These are phyloP conservation scores for Anguilla pacifica DNA, from an alignment of 2,797 vertebrate genomes.

Conservation along the genomic window DNA sequence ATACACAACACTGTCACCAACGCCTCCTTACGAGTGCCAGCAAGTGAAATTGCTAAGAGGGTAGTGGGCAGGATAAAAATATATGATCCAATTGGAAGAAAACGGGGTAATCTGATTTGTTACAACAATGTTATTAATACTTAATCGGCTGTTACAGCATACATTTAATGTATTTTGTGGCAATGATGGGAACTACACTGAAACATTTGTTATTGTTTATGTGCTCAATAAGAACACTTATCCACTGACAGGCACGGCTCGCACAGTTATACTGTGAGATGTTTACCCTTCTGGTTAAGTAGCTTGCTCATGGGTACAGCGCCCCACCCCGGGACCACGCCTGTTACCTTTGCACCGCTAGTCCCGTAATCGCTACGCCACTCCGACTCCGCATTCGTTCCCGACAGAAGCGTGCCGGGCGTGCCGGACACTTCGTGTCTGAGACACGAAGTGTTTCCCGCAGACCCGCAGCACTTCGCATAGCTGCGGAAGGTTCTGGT, in stretches of 20 bases:
- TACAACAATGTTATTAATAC: not conserved
- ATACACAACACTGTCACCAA: not conserved
- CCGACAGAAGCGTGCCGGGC: not conserved
- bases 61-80: not conserved
- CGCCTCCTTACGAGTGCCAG: not conserved
- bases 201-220: not conserved
- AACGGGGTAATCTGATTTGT: not conserved
- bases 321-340: not conserved
- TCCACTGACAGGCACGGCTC: not conserved
- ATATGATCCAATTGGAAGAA: not conserved
- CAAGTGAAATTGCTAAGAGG: not conserved
- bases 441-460: not conserved
- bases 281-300: not conserved
- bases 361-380: too few species aligned
- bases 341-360: not conserved
- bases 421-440: not conserved
- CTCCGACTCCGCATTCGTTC: not conserved
- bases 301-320: not conserved
- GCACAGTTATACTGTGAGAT: not conserved
- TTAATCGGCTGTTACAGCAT: not conserved
- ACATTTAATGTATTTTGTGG: not conserved
- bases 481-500: not conserved
- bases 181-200: not conserved
- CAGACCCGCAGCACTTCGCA: too few species aligned
- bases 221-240: not conserved